These are phyloP conservation scores for Megalonaias nervosa DNA, from an alignment of 1,140 invertebrate genomes.

Conservation along the genomic window DNA sequence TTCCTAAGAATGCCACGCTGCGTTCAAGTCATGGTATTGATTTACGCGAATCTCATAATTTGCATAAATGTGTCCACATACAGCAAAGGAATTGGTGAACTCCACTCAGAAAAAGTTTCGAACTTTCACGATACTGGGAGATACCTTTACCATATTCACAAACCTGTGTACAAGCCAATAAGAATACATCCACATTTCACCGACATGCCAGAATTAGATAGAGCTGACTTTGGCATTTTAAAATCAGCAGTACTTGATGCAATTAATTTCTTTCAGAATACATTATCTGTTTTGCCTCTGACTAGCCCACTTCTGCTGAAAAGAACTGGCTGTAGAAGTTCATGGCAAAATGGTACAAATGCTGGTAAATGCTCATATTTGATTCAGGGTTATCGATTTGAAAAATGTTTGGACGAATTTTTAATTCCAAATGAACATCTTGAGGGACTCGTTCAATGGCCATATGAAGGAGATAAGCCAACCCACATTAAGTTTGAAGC, in stretches of 20 bases:
- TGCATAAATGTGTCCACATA: too few species aligned
- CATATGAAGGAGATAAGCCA: conserved; percentile 19
- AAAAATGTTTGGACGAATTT: conserved; percentile 39
- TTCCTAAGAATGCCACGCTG: too few species aligned
- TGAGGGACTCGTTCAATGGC: conserved; percentile 39
- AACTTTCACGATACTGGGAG: not conserved
- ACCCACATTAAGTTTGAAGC: conserved; percentile 13
- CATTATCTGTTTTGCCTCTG: conserved; percentile 22
- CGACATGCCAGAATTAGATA: conserved; percentile 19
- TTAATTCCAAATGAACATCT: conserved; percentile 48
- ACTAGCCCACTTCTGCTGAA: conserved; percentile 16
- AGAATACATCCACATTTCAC: conserved; percentile 24
- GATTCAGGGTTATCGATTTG: conserved; percentile 35
- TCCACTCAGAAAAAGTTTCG: not conserved
- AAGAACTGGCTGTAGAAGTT: conserved; percentile 26
- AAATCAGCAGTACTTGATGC: conserved; percentile 25
- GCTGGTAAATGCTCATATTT: conserved; percentile 36
- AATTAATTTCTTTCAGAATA: conserved; percentile 26
- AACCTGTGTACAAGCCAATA: conserved; percentile 12
- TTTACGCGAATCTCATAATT: too few species aligned
- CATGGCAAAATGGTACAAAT: conserved; percentile 28
- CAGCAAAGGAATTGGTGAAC: too few species aligned
- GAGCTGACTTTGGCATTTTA: conserved; percentile 17
- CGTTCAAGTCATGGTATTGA: too few species aligned
- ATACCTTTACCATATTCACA: too few species aligned